phyloP scores from a whole-genome alignment of 2,888 invertebrate species.

The Protodeltote pygarga region DNA sequence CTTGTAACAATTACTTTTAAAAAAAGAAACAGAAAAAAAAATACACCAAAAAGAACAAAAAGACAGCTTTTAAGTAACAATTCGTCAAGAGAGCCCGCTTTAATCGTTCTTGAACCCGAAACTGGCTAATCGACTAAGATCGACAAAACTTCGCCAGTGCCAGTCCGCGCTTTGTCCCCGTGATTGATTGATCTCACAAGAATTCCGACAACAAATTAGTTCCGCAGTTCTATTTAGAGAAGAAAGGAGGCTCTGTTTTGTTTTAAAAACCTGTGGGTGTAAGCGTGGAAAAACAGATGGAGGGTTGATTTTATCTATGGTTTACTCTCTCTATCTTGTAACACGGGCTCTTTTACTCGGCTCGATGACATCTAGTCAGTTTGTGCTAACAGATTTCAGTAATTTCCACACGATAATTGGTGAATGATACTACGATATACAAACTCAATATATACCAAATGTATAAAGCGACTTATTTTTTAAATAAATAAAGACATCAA shows the following conservation, averaged over 20 bases:
- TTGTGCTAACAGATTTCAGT: no score
- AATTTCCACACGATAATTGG: no score
- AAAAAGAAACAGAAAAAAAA: background rate
- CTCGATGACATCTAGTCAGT: no score
- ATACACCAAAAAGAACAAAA: background rate
- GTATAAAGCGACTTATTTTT: no score
- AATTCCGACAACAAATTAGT: slow-evolving; percentile 56
- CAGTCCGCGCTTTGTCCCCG: slow-evolving; percentile 59
- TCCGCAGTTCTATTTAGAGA: slow-evolving; percentile 31
- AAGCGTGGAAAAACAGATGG: no score
- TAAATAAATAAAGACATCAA: no score
- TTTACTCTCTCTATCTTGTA: no score
- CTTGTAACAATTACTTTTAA: background rate
- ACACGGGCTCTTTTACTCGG: no score
- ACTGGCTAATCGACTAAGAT: slow-evolving; percentile 61
- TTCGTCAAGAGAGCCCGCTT: slow-evolving; percentile 53
- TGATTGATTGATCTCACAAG: slow-evolving; percentile 64
- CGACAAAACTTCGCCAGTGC: slow-evolving; percentile 50
- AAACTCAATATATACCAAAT: no score
- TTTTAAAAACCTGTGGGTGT: background rate
- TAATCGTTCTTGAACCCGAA: slow-evolving; percentile 47
- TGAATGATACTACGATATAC: no score
- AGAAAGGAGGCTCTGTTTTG: slow-evolving; percentile 4
- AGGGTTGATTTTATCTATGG: no score
- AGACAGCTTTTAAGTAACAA: slow-evolving; percentile 45